Conservation (phyloP, 2,113 vertebrate species). For the Machaerirhynchus nigripectus region DNA sequence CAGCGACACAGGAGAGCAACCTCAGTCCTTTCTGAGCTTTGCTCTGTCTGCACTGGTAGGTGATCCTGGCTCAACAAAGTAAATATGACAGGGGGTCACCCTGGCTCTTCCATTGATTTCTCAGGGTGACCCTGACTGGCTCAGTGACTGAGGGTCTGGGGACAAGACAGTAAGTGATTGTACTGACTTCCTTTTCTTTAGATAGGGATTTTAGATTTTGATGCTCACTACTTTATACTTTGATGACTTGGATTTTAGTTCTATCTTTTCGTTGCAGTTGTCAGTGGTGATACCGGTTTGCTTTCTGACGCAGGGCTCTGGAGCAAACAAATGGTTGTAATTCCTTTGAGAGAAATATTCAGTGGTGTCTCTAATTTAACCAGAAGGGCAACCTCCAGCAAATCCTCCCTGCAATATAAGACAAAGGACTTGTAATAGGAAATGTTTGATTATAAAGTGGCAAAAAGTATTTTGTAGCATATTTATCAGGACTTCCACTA, state of each 20-base stretch:
- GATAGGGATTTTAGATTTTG: background rate
- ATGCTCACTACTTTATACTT: background rate
- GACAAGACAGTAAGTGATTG: background rate
- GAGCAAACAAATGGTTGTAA: background rate
- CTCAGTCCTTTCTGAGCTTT: background rate
- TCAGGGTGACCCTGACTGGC: background rate
- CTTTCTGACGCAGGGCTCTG: background rate
- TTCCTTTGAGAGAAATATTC: background rate
- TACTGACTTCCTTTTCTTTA: background rate
- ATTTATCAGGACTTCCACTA: background rate
- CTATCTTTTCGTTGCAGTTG: background rate
- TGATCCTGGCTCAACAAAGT: background rate
- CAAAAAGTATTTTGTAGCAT: background rate
- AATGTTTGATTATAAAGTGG: background rate
- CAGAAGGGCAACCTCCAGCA: background rate
- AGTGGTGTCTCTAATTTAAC: background rate
- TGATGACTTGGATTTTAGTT: background rate
- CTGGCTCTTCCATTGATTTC: background rate
- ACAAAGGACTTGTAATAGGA: background rate
- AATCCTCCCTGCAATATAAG: background rate
- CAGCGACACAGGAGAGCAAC: accelerated
- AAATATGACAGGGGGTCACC: background rate
- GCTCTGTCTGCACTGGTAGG: background rate
- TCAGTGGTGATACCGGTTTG: background rate
- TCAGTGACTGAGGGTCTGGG: background rate